phyloP scores from a whole-genome alignment of 2,888 invertebrate genomes.

The Hyppa rectilinea region DNA sequence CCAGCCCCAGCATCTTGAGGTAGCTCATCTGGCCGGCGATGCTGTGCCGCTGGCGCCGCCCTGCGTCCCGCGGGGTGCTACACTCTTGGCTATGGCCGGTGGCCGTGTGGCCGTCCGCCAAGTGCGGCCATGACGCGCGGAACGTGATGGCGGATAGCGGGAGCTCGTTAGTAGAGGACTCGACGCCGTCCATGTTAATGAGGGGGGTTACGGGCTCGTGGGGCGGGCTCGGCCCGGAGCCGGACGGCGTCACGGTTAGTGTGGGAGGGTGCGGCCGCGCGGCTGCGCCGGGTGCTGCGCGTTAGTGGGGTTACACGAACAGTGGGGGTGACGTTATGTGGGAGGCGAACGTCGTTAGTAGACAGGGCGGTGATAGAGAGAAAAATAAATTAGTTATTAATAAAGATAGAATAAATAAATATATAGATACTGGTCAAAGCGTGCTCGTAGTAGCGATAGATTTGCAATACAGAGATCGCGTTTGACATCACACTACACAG shows the following conservation, averaged over 20 bases:
- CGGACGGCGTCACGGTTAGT: conserved; percentile 73
- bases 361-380: conserved; percentile 78
- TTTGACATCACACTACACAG: conserved; percentile 70
- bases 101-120: conserved; percentile 37
- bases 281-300: conserved; percentile 57
- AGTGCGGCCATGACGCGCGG: conserved; percentile 73
- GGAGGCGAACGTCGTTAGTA: conserved; percentile 79
- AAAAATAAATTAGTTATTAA: conserved; percentile 78
- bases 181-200: conserved; percentile 85
- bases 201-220: conserved; percentile 79
- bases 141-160: conserved; percentile 92
- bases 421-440: conserved; percentile 74
- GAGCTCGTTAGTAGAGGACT: conserved; percentile 93
- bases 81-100: conserved; percentile 59
- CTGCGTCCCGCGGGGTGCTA: conserved; percentile 85
- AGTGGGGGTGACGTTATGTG: conserved; percentile 76
- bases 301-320: conserved; percentile 65
- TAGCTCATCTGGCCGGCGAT: conserved; percentile 98
- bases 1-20: conserved; percentile 97
- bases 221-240: conserved; percentile 68
- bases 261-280: conserved; percentile 58
- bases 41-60: conserved; percentile 98
- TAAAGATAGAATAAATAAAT: conserved; percentile 75
- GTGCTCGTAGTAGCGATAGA: conserved; percentile 72
- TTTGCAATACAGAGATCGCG: conserved; percentile 63